Evolutionary conservation across 2,113 vertebrate genomes (phyloP).

Genomic region (Lynx canadensis): DNA sequence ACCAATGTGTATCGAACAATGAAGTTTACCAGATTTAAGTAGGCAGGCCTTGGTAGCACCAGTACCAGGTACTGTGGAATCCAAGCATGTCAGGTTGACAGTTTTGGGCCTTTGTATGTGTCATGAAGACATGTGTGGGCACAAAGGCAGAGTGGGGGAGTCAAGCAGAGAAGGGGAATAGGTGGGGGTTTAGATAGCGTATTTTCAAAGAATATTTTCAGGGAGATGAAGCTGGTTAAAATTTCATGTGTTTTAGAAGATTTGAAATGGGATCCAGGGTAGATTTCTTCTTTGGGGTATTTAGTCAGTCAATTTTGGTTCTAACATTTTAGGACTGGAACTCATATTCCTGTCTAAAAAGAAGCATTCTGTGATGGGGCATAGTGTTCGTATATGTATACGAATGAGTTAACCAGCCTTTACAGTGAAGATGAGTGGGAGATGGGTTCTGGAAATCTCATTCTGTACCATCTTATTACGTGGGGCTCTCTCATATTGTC

Average conservation of each 20-base stretch:
- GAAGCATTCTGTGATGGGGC: background rate
- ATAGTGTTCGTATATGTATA: background rate
- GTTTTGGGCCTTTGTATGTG: background rate
- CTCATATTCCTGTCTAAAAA: background rate
- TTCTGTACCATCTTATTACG: background rate
- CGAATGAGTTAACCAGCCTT: background rate
- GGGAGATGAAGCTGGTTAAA: conserved; percentile 39
- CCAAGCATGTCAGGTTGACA: no score
- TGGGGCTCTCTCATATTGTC: background rate
- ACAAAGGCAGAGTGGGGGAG: background rate
- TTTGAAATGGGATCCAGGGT: background rate
- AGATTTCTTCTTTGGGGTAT: conserved; percentile 38
- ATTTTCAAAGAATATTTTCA: conserved; percentile 12
- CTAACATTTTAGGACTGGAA: conserved; percentile 4
- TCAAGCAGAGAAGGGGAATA: background rate
- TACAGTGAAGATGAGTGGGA: background rate
- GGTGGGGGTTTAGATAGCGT: background rate
- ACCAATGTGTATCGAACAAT: background rate
- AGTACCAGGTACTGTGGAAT: background rate
- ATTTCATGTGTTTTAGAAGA: conserved; percentile 48
- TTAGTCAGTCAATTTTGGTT: background rate
- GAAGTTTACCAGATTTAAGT: background rate
- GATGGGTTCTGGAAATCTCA: background rate
- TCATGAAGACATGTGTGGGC: background rate
- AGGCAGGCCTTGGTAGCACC: background rate